Percentiles rank a stretch among this genome's conserved stretches.
phyloP scores from a whole-genome alignment of 2,113 vertebrate genomes.

The Xenopus laevis region DNA sequence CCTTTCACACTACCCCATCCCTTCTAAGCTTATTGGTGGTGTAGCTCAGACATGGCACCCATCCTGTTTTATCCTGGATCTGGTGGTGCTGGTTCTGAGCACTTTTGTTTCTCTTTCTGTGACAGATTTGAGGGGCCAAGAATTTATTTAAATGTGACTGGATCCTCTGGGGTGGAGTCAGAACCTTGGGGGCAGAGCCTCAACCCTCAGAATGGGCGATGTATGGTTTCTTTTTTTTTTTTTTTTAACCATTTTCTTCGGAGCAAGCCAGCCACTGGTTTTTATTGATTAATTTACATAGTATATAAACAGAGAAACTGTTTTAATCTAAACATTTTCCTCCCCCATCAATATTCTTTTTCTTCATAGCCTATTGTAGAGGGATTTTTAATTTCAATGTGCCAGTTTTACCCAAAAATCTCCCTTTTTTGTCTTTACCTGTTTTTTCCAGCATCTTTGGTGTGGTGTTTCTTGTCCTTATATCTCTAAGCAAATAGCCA shows the following conservation, averaged over 20 bases:
- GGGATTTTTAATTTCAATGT: conserved; percentile 47
- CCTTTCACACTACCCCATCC: conserved; percentile 31
- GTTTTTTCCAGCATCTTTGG: conserved; percentile 9
- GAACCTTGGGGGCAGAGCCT: conserved; percentile 38
- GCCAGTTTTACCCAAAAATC: conserved; percentile 38
- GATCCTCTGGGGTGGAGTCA: conserved; percentile 47
- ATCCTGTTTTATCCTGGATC: conserved; percentile 42
- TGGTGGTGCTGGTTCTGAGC: conserved; percentile 45
- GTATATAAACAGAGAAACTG: conserved; percentile 36
- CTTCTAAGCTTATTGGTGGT: conserved; percentile 37
- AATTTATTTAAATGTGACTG: conserved; percentile 50
- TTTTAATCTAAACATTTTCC: conserved; percentile 39
- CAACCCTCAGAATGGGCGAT: conserved; percentile 28
- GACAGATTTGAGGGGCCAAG: conserved; percentile 36
- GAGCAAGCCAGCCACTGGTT: conserved; percentile 30
- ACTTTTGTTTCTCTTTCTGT: conserved; percentile 28
- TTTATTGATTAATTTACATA: conserved; percentile 40
- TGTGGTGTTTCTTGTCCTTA: conserved; percentile 12
- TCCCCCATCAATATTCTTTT: conserved; percentile 31
- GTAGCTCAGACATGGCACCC: conserved; percentile 30
- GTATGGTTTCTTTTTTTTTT: conserved; percentile 7
- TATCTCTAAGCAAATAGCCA: neutral
- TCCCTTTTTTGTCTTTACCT: neutral
- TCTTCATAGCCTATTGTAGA: conserved; percentile 12
- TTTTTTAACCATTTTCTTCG: conserved; percentile 26